Evolutionary conservation across 1,140 invertebrate species (phyloP), one percentile per base, ranked within the genome.

Genomic region (Augochlora pura): DNA sequence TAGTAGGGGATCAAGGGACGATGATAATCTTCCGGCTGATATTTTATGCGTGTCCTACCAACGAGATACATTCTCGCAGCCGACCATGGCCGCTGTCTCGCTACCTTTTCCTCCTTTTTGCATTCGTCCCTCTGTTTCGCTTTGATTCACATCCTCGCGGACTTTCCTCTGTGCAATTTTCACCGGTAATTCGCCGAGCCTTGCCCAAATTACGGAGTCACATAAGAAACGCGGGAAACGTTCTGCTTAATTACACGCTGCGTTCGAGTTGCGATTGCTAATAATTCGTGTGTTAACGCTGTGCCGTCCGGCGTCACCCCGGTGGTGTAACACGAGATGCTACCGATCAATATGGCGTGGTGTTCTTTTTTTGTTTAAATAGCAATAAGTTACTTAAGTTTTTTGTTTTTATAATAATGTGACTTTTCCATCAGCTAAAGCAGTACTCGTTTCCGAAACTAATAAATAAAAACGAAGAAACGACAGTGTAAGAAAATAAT

Each of bases 11-110:
- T 71, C 54, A 77, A 39, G 79, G 82, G 78, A 86, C 77, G 86
- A 84, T 88, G 85, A 86, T 88, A 88, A 88, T 88, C 87, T 88
- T 88, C 86, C 86, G 86, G 76, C 80, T 88, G 86, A 88, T 88
- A 88, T 85, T 88, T 88, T 88, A 88, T 88, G 83, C 80, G 84
- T 87, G 86, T 86, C 85, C 87, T 82, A 72, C 73, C 71, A 85
- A 72, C 82, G 81, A 78, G 77, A 38, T 69, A 82, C 74, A 69
- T 76, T 85, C 62, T 77, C 65, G 38, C 49, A 78, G 46, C 71
- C 52, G 42, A 60, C 71, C 74, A 70, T 67, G 63, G 65, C 64
- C 21, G 49, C 14, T 74, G 79, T 73, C 39, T 62, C 63, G 69
- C 62, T n/a, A n/a, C n/a, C n/a, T 64, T 42, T 42, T 59, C 67